Evolutionary conservation across 2,888 invertebrate species (phyloP).

Genomic region (Dasypolia templi): DNA sequence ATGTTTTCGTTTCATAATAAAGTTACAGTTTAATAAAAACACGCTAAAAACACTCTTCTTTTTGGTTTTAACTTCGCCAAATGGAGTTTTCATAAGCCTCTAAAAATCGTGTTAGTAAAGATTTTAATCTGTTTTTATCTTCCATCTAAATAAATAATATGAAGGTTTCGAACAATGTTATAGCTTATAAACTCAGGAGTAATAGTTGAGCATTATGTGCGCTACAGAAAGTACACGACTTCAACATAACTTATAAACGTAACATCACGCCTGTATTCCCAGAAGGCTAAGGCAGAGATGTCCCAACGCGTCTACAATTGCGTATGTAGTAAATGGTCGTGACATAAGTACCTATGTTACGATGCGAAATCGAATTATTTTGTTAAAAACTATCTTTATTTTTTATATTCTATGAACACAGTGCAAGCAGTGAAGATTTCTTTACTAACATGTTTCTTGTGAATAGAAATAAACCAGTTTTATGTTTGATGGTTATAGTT

Average conservation of each 20-base stretch:
- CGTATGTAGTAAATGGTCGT: conserved; percentile 25
- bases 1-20: neutral
- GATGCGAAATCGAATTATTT: neutral
- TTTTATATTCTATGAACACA: too few relatives aligned
- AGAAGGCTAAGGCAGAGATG: too few relatives aligned
- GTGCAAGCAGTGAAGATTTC: too few relatives aligned
- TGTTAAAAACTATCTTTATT: too few relatives aligned
- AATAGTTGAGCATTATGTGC: conserved; percentile 46
- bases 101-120: conserved; percentile 22
- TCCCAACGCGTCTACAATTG: conserved; percentile 48
- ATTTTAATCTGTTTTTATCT: conserved; percentile 26
- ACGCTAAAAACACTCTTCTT: neutral
- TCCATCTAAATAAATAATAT: conserved; percentile 32
- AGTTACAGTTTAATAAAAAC: neutral
- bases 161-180: conserved; percentile 36
- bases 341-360: neutral
- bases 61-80: neutral
- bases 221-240: conserved; percentile 53
- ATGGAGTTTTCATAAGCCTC: conserved; percentile 5
- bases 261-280: too few relatives aligned
- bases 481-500: too few relatives aligned
- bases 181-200: conserved; percentile 44
- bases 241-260: too few relatives aligned
- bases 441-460: too few relatives aligned
- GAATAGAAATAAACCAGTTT: too few relatives aligned